Percentiles rank a stretch among this genome's conserved stretches.
These are phyloP conservation scores for Tachystola acroxantha DNA, from an alignment of 2,888 invertebrate genomes.

Conservation along the genomic window DNA sequence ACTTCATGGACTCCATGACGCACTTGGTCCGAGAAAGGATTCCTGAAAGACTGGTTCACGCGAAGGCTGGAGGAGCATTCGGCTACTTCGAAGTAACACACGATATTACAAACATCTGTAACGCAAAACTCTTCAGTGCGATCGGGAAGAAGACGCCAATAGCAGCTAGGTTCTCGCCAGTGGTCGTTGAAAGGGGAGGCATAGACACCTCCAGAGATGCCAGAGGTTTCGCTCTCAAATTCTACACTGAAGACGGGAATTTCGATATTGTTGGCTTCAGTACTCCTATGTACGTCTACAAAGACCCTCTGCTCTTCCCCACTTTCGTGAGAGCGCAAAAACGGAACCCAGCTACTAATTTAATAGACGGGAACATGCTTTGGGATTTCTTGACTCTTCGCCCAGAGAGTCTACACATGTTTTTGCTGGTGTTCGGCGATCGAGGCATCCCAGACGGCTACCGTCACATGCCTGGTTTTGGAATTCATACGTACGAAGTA, in stretches of 20 bases:
- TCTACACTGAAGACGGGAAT: constrained; percentile 92
- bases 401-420: constrained; percentile 90
- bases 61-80: constrained; percentile 93
- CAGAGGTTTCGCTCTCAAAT: constrained; percentile 93
- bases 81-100: constrained; percentile 91
- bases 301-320: constrained; percentile 92
- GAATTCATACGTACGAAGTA: constrained; percentile 93
- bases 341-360: constrained; percentile 91
- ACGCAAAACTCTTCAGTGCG: constrained; percentile 84
- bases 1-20: constrained; percentile 84
- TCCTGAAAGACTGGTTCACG: constrained; percentile 94
- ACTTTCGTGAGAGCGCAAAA: constrained; percentile 95
- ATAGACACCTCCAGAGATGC: constrained; percentile 92
- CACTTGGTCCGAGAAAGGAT: constrained; percentile 93
- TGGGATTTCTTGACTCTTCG: constrained; percentile 94
- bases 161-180: constrained; percentile 87
- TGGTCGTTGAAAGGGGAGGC: constrained; percentile 90
- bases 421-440: constrained; percentile 89
- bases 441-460: constrained; percentile 93
- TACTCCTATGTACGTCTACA: constrained; percentile 92
- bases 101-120: constrained; percentile 85
- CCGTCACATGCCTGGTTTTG: constrained; percentile 95
- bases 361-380: constrained; percentile 92
- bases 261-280: constrained; percentile 95
- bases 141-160: constrained; percentile 88